These are phyloP conservation scores for Salminus brasiliensis DNA, from an alignment of 2,113 vertebrate genomes.

Conservation along the genomic window DNA sequence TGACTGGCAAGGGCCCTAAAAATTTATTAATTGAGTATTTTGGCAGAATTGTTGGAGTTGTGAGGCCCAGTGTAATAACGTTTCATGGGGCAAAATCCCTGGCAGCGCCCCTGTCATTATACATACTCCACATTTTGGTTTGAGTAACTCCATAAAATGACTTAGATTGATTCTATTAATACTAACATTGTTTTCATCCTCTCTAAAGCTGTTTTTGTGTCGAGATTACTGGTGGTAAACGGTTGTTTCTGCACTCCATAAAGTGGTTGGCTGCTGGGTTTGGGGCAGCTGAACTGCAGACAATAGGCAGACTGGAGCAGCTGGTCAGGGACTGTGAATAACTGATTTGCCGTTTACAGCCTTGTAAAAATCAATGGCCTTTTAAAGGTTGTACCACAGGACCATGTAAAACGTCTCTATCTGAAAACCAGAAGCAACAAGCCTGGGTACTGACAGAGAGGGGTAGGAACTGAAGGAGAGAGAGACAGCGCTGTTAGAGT, in stretches of 20 bases:
- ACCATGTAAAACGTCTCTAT: slow-evolving; percentile 61
- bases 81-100: no score
- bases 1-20: no score
- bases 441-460: not conserved
- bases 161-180: no score
- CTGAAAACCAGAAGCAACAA: slow-evolving; percentile 52
- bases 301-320: slow-evolving; percentile 11
- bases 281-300: not conserved
- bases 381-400: slow-evolving; percentile 59
- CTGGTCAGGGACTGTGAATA: slow-evolving; percentile 46
- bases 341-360: slow-evolving; percentile 62
- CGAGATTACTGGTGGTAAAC: not conserved
- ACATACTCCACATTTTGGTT: no score
- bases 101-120: no score
- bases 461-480: not conserved
- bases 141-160: no score
- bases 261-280: not conserved
- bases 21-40: no score
- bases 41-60: no score
- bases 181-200: not conserved
- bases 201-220: not conserved
- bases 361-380: slow-evolving; percentile 68
- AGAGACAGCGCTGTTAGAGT: no score
- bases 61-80: no score
- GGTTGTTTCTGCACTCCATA: not conserved